Percentiles rank a stretch among this genome's conserved stretches.
These are phyloP conservation scores for Matsumurasca onukii DNA, from an alignment of 1,140 invertebrate genomes.

Conservation along the genomic window DNA sequence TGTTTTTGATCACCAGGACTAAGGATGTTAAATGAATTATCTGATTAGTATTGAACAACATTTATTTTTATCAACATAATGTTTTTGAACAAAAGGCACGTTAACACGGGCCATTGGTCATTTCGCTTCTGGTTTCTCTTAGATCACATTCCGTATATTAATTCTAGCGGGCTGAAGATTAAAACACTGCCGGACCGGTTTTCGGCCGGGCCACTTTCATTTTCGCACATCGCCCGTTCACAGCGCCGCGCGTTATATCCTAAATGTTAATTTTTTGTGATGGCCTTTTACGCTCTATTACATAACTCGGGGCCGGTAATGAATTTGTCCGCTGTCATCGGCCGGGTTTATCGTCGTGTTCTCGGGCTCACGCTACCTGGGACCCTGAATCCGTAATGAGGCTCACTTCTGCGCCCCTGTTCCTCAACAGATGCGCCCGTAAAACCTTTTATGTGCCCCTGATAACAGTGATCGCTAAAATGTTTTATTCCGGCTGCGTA, in stretches of 20 bases:
- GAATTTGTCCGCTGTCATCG: slow-evolving; percentile 13
- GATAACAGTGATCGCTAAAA: background rate
- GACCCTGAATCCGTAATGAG: slow-evolving; percentile 9
- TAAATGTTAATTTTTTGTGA: slow-evolving; percentile 7
- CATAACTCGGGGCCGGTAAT: slow-evolving; percentile 18
- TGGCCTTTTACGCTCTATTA: slow-evolving; percentile 11
- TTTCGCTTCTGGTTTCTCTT: too few species aligned
- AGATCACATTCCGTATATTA: too few species aligned
- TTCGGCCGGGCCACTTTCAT: background rate
- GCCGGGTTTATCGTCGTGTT: background rate
- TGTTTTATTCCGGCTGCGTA: too few species aligned
- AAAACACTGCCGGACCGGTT: background rate
- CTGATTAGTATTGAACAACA: too few species aligned
- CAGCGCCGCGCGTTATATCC: background rate
- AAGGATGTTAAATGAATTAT: too few species aligned
- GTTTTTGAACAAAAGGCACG: too few species aligned
- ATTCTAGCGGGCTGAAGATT: background rate
- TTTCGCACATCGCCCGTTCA: background rate
- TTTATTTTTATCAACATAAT: too few species aligned
- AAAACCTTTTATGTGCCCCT: background rate
- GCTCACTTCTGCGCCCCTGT: background rate
- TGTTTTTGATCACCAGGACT: too few species aligned
- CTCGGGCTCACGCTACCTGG: background rate
- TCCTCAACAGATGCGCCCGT: background rate
- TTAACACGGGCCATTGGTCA: too few species aligned